Evolutionary conservation across 1,140 invertebrate species (phyloP), one percentile per base, ranked within the genome.

Genomic region (Euschistus heros): DNA sequence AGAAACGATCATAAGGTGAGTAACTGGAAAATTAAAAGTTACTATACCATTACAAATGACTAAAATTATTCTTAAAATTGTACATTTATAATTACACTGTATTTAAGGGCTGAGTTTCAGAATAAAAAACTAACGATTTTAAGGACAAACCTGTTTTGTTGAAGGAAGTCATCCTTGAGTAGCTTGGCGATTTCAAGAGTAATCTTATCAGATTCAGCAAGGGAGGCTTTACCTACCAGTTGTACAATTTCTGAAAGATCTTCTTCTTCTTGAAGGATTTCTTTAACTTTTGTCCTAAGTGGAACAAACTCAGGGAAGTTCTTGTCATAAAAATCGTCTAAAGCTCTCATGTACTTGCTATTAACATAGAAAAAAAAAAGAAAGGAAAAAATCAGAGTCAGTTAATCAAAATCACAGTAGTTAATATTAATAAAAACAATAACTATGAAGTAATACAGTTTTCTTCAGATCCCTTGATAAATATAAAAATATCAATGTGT

Each of bases 241-340:
- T 99, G 97, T 70, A 99, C 97, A 78, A 99, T 99, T 89, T 99
- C 97, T 17, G 96, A 97, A 69, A 99, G 79, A 81, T 99, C 97
- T 79, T 99, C 97, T 80, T 99, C 97, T 78, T 99, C 97, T 78
- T 99, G 94, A 18, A 98, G 82, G 75, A 97, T 97, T 78, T 97
- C 93, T 79, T 95, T 95, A 30, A 94, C 91, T 80, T 92, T 92
- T 20, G 90, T 93, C 77, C 91, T 83, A 50, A 92, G 78, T 14
- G 95, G 88, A n/a, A 98, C 92, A 77, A 99, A 99, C 73, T 99
- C 97, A n/a, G 85, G 81, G 81, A 92, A 98, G 79, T 97, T 94
- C 80, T 97, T 97, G 73, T 99, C 97, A 77, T 99, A 99, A 80
- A 95, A 99, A 74, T 99, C 97, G 75, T 99, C 97, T 68, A 99